Percentiles rank a stretch among this genome's conserved stretches.
Evolutionary conservation across 1,140 invertebrate genomes (phyloP).

Genomic region (Diachasma alloeum): DNA sequence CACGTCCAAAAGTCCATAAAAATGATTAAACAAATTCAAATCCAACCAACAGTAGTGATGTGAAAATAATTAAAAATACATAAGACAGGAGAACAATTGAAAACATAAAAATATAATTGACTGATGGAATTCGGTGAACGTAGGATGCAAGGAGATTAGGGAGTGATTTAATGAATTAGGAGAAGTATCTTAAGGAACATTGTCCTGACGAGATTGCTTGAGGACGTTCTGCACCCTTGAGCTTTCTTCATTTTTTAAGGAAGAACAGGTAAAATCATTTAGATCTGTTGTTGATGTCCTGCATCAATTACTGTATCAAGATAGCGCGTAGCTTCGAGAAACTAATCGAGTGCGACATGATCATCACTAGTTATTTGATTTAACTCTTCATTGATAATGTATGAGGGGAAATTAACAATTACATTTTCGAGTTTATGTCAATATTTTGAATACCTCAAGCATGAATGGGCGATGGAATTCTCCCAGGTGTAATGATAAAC

Average conservation of each 20-base stretch:
- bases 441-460: neutral
- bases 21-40: constrained; percentile 27
- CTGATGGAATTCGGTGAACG: constrained; percentile 32
- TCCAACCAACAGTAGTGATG: constrained; percentile 47
- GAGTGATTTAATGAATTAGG: neutral
- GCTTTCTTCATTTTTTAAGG: constrained; percentile 34
- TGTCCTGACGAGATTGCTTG: neutral
- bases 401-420: neutral
- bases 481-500: neutral
- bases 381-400: neutral
- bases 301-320: neutral
- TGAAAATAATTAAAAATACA: constrained; percentile 37
- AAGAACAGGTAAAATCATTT: neutral
- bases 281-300: neutral
- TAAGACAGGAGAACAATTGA: constrained; percentile 23
- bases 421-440: neutral
- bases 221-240: constrained; percentile 16
- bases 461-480: neutral
- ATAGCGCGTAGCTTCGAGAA: neutral
- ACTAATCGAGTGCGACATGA: constrained; percentile 14
- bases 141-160: constrained; percentile 26
- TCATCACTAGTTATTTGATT: neutral
- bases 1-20: constrained; percentile 57
- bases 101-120: constrained; percentile 25
- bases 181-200: neutral